A percentile compares a stretch with the other conserved stretches of the same genome.
Conservation (phyloP, 1,140 invertebrate species). For the Cardiocondyla obscurior region DNA sequence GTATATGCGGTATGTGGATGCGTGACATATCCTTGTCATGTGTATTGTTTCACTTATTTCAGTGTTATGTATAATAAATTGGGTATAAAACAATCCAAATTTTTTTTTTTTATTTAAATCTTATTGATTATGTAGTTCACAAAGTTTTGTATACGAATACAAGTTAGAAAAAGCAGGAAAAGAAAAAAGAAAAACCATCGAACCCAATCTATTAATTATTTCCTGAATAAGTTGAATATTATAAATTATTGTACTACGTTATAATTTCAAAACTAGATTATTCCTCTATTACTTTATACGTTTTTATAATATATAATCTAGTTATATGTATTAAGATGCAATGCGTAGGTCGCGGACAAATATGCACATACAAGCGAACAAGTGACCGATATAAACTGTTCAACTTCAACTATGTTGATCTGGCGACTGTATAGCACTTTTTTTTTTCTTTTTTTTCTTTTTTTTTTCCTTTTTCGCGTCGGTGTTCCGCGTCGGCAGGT, state of each 20-base stretch:
- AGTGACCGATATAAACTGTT: not conserved
- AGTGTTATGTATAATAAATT: conserved; percentile 26
- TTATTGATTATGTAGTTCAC: not conserved
- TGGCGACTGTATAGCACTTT: not conserved
- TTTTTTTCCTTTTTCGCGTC: not conserved
- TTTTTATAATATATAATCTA: not conserved
- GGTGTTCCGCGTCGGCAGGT: conserved; percentile 18
- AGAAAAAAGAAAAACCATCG: not conserved
- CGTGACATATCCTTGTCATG: conserved; percentile 35
- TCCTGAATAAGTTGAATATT: not conserved
- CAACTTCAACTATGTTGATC: not conserved
- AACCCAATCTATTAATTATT: conserved; percentile 2
- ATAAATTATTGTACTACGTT: not conserved
- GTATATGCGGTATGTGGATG: not conserved
- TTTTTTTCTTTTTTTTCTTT: not conserved
- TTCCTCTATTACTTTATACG: not conserved
- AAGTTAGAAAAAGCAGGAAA: not conserved
- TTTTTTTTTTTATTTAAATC: not conserved
- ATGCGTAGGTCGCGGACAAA: not conserved
- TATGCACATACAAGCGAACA: not conserved
- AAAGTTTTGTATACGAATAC: not conserved
- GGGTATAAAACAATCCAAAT: conserved; percentile 22
- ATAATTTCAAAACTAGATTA: conserved; percentile 2
- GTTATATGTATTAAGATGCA: not conserved
- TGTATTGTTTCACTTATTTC: conserved; percentile 30